Evolutionary conservation across 2,888 invertebrate species (phyloP).

Genomic region (Drosophila kambysellisi): DNA sequence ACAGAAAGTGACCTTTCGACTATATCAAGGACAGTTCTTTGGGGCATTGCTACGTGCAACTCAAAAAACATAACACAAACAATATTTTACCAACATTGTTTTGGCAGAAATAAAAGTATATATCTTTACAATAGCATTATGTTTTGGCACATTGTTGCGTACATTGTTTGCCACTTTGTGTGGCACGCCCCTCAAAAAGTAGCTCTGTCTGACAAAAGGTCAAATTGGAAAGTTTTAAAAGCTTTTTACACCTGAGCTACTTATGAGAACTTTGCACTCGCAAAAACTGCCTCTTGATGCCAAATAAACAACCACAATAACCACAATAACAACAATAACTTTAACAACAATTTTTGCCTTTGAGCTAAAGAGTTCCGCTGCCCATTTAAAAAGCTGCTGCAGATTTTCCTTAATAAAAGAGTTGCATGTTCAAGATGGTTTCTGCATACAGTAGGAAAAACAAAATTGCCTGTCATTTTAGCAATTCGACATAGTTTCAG

Average conservation of each 20-base stretch:
- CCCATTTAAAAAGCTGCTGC: slow-evolving; percentile 33
- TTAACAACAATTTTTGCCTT: slow-evolving; percentile 45
- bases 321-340: slow-evolving; percentile 6
- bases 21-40: background rate
- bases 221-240: slow-evolving; percentile 67
- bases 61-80: background rate
- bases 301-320: slow-evolving; percentile 2
- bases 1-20: background rate
- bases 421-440: slow-evolving; percentile 23
- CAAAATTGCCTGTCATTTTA: background rate
- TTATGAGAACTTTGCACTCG: slow-evolving; percentile 25
- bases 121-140: slow-evolving; percentile 8
- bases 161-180: slow-evolving; percentile 36
- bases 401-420: slow-evolving; percentile 68
- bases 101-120: slow-evolving; percentile 10
- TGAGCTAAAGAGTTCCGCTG: slow-evolving; percentile 6
- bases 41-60: background rate
- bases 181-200: slow-evolving; percentile 8
- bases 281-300: slow-evolving; percentile 54
- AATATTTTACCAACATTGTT: slow-evolving; percentile 12
- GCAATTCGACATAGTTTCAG: background rate
- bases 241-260: slow-evolving; percentile 66
- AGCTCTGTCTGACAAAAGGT: slow-evolving; percentile 54
- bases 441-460: background rate
- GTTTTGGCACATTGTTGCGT: slow-evolving; percentile 27